A percentile compares a stretch with the other conserved stretches of the same genome.
Evolutionary conservation across 2,888 invertebrate species (phyloP).

Genomic region (Sceliomorpha sp.): DNA sequence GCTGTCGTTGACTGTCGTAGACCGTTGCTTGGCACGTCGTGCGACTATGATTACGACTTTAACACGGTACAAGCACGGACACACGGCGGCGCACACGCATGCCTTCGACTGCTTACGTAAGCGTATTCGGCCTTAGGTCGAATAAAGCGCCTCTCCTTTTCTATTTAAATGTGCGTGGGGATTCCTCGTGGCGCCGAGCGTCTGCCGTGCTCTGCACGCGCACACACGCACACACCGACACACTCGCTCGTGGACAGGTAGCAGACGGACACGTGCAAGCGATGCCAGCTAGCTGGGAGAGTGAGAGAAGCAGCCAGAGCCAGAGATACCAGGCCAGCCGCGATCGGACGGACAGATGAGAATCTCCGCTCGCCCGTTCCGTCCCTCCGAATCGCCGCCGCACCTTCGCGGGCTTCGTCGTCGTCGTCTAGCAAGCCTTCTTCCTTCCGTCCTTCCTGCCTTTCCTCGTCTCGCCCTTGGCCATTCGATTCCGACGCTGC

Average conservation of each 20-base stretch:
- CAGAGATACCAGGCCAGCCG: constrained; percentile 52
- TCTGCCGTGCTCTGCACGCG: constrained; percentile 59
- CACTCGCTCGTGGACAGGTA: constrained; percentile 29
- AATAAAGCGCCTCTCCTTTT: constrained; percentile 33
- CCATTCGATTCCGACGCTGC: too few species aligned
- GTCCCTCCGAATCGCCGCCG: background rate
- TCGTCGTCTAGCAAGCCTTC: constrained; percentile 25
- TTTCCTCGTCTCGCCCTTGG: background rate
- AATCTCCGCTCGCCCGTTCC: constrained; percentile 7
- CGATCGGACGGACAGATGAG: constrained; percentile 44
- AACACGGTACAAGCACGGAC: background rate
- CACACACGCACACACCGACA: constrained; percentile 18
- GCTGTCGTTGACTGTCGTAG: background rate
- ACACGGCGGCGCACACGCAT: constrained; percentile 17
- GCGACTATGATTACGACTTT: background rate
- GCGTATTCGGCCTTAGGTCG: constrained; percentile 51
- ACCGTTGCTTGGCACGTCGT: background rate
- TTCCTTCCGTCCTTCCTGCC: constrained; percentile 27
- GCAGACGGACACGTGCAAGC: constrained; percentile 33
- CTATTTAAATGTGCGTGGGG: constrained; percentile 63
- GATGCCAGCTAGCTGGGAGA: constrained; percentile 22
- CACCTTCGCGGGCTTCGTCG: too few species aligned
- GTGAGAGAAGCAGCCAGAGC: too few species aligned
- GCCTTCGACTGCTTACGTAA: constrained; percentile 50
- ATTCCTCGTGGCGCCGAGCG: constrained; percentile 69